Evolutionary conservation across 2,113 vertebrate species (phyloP), one percentile per base, ranked within the genome.

Genomic region (Crotalus viridis): DNA sequence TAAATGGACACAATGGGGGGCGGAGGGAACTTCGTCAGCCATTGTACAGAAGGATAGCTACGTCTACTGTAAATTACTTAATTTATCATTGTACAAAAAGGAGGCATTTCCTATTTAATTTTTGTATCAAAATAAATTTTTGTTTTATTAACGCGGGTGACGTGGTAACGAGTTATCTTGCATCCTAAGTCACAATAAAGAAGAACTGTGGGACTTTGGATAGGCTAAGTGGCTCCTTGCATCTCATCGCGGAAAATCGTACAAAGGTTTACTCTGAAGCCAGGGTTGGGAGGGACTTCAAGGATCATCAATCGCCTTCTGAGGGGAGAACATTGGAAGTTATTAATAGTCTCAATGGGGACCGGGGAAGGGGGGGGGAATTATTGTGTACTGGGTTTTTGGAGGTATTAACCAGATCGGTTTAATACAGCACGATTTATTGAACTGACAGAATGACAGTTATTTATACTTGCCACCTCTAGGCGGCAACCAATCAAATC

Each of bases 31-130:
- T 93, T 92, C 33, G 39, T 69, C 54, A 57, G 55, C 61, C 56
- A 95, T 92, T 97, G 96, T 98, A 97, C 95, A 97, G 97, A 97
- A 95, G 93, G 96, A 95, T 97, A 96, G 97, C 96, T 97, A 95
- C 96, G 97, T 97, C 93, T 94, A 97, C 97, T 98, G 98, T 98
- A 98, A 97, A 98, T 98, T 96, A 98, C 96, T 81, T 98, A 98
- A 98, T 98, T 98, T 98, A 98, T 98, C 97, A 96, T 96, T 98
- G 98, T 98, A 98, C 95, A 98, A 97, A 96, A 92, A 92, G 28
- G 96, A 96, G 96, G 74, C 17, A 94, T 96, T 98, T 98, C 96
- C 97, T 98, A 98, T 98, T 98, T 98, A 98, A 98, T 97, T 98
- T 98, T 98, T 98, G 93, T 98, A 98, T 98, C 94, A 97, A 98